Evolutionary conservation across 1,140 invertebrate genomes (phyloP), one percentile per base, ranked within the genome.

Genomic region (Drosophila oshimai): DNA sequence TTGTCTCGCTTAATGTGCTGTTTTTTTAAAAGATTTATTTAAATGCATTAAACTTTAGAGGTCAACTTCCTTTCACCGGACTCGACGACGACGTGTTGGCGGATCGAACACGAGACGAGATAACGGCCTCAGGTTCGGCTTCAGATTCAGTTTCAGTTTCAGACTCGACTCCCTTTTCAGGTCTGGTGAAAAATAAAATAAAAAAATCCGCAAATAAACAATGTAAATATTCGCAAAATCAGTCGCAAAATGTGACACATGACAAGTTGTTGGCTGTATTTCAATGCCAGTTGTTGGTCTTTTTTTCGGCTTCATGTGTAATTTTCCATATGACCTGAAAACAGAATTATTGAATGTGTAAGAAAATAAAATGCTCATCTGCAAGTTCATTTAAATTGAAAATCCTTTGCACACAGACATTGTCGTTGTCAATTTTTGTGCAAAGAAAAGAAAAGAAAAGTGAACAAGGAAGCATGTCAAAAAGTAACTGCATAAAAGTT

Each of bases 31-130:
- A 87, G 81, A 87, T 87, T 87, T 87, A 87, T 87, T 87, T 87
- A 87, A 87, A 87, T 87, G 81, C 81, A 87, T 87, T 87, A 81
- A 87, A 87, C 83, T 87, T 87, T 87, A 87, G 81, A 87, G 81
- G 81, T 87, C 81, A 87, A 87, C 81, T 87, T 87, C 81, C 81
- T 87, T 87, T 87, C 81, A 87, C 81, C 73, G 74, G 45, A 34
- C 64, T 50, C 18, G 41, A 46, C 15, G 65, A 70, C 39, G 44
- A 64, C 33, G 58, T 62, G 76, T 75, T 80, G 81, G 75, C 71
- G 81, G 41, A 44, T 36, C 53, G 34, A 58, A 31, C 34, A 18
- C 57, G 53, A 61, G 57, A 61, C 53, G 53, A 57, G 58, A 62
- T 67, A 67, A 67, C 62, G 62, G 62, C 62, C 60, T 50, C 61